Conservation (phyloP, 2,888 invertebrate species). For the Drosophila picticornis region DNA sequence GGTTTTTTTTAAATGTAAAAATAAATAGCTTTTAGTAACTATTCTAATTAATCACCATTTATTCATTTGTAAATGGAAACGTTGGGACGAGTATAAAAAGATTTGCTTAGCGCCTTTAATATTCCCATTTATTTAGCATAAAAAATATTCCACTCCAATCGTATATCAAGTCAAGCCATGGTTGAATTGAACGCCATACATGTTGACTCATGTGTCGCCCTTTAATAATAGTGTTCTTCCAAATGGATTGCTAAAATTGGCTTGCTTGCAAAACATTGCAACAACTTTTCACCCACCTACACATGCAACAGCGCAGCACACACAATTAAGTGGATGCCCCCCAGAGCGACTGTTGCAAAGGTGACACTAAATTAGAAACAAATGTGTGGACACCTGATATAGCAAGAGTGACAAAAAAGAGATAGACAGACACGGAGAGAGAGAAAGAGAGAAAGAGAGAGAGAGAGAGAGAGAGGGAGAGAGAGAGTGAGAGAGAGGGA, state of each 20-base stretch:
- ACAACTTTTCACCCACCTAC: constrained; percentile 19
- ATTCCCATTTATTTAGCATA: background rate
- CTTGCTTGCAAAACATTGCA: constrained; percentile 22
- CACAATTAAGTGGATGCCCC: constrained; percentile 22
- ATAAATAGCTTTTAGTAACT: background rate
- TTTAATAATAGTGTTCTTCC: constrained; percentile 3
- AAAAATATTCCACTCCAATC: background rate
- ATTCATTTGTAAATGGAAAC: background rate
- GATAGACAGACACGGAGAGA: background rate
- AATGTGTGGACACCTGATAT: constrained; percentile 9
- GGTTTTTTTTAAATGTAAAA: background rate
- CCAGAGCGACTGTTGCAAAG: constrained; percentile 2
- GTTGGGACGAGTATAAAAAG: background rate
- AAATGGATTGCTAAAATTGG: constrained; percentile 21
- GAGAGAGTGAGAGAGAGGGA: background rate
- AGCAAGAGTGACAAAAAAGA: background rate
- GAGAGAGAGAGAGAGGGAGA: background rate
- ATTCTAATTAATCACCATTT: background rate
- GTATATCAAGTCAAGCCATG: background rate
- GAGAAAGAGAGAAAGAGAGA: background rate
- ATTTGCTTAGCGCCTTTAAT: background rate
- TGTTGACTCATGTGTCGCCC: background rate
- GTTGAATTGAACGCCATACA: background rate
- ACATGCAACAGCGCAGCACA: constrained; percentile 41
- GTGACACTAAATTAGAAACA: constrained; percentile 2